Percentiles rank a stretch among this genome's conserved stretches.
These are phyloP conservation scores for Halcyon malimbica DNA, from an alignment of 2,113 vertebrate genomes.

Conservation along the genomic window DNA sequence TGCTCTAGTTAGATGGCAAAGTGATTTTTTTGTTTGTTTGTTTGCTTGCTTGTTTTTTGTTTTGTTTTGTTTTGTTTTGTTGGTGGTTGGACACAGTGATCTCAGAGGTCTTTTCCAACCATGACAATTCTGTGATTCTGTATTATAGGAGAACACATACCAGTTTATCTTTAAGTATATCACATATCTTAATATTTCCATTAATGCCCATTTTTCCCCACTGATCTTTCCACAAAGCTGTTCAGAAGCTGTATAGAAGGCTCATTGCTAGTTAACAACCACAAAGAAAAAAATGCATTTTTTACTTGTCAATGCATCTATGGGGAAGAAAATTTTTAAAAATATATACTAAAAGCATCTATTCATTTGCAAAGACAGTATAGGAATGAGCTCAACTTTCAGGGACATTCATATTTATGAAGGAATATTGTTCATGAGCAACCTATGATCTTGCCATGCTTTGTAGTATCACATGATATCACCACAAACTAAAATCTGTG, in stretches of 20 bases:
- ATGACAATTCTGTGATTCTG: no score
- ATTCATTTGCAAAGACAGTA: neutral
- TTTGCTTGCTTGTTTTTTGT: no score
- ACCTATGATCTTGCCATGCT: neutral
- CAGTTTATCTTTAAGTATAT: neutral
- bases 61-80: no score
- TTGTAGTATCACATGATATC: neutral
- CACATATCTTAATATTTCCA: neutral
- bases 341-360: neutral
- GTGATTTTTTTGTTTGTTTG: no score
- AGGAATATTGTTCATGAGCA: neutral
- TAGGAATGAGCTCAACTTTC: neutral
- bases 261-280: neutral
- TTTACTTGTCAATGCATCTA: neutral
- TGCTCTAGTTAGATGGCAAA: no score
- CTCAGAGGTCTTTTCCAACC: no score
- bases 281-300: neutral
- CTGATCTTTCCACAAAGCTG: neutral
- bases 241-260: neutral
- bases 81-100: no score
- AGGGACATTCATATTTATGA: neutral
- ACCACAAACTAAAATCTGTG: neutral
- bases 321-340: neutral
- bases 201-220: neutral
- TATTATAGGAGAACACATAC: neutral